Evolutionary conservation across 2,113 vertebrate species (phyloP).

Genomic region (Colistium nudipinnis): DNA sequence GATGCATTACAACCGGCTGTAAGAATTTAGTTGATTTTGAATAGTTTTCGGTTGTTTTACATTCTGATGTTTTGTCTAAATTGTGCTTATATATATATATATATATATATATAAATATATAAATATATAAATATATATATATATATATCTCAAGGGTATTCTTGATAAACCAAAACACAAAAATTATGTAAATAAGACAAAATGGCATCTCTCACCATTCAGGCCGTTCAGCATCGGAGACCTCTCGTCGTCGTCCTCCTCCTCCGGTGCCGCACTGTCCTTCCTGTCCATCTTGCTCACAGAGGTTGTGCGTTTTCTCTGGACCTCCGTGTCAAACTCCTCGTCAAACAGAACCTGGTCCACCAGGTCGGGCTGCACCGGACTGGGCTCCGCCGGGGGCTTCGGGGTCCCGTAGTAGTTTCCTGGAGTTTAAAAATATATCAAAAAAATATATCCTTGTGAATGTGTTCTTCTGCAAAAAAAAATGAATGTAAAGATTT

Average conservation of each 20-base stretch:
- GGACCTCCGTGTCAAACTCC: slow-evolving; percentile 93
- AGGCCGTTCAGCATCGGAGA: slow-evolving; percentile 89
- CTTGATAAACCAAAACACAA: too few species aligned
- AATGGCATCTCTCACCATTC: slow-evolving; percentile 80
- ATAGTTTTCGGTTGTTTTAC: too few species aligned
- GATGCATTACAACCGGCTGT: neutral
- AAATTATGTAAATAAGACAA: neutral
- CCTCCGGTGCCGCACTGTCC: slow-evolving; percentile 94
- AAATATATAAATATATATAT: too few species aligned
- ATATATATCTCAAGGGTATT: too few species aligned
- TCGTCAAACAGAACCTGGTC: slow-evolving; percentile 98
- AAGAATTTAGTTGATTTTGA: too few species aligned
- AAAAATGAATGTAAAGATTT: neutral
- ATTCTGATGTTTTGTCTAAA: too few species aligned
- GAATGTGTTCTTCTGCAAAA: too few species aligned
- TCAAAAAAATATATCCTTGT: too few species aligned
- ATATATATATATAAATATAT: too few species aligned
- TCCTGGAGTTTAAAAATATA: slow-evolving; percentile 81
- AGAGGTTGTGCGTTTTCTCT: slow-evolving; percentile 94
- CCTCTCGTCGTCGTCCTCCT: slow-evolving; percentile 96
- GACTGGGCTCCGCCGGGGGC: slow-evolving; percentile 94
- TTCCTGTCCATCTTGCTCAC: slow-evolving; percentile 98
- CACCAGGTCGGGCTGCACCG: slow-evolving; percentile 94
- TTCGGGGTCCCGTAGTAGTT: slow-evolving; percentile 99
- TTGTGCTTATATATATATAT: too few species aligned